phyloP scores from a whole-genome alignment of 30 jellyfish, hydroid and myxozoan species.

The Aurelia sp. region DNA sequence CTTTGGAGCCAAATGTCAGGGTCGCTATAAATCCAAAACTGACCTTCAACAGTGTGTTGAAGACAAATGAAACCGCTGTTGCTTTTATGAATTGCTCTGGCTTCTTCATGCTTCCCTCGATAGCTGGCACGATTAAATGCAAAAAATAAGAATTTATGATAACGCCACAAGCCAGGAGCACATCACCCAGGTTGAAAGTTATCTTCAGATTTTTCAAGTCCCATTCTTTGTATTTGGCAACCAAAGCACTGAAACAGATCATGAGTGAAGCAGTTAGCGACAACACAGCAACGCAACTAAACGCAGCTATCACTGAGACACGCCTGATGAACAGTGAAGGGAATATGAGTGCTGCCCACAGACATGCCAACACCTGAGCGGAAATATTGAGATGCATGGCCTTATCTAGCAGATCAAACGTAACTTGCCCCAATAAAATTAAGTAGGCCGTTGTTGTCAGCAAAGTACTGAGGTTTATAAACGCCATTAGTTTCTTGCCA shows the following conservation, averaged over 20 bases:
- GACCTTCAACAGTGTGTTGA: slow-evolving; percentile 38
- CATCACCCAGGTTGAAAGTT: slow-evolving; percentile 2
- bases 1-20: slow-evolving; percentile 39
- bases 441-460: slow-evolving; percentile 48
- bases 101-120: slow-evolving; percentile 80
- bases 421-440: slow-evolving; percentile 62
- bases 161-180: slow-evolving; percentile 72
- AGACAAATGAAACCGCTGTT: slow-evolving; percentile 12
- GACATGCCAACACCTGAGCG: slow-evolving; percentile 23
- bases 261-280: slow-evolving; percentile 13
- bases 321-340: slow-evolving; percentile 69
- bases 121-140: slow-evolving; percentile 71
- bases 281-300: slow-evolving; percentile 51
- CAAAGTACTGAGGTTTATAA: slow-evolving; percentile 41
- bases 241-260: slow-evolving; percentile 7
- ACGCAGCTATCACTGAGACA: slow-evolving; percentile 74
- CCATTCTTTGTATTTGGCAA: slow-evolving; percentile 46
- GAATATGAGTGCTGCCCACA: slow-evolving; percentile 58
- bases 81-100: slow-evolving; percentile 43
- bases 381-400: background rate
- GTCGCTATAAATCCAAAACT: slow-evolving; percentile 52
- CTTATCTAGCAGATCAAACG: slow-evolving; percentile 44
- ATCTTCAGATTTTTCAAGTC: slow-evolving; percentile 9
- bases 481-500: slow-evolving; percentile 54
- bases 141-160: slow-evolving; percentile 48